These are phyloP conservation scores for Andrena praecox DNA, from an alignment of 2,888 invertebrate genomes.

Conservation along the genomic window DNA sequence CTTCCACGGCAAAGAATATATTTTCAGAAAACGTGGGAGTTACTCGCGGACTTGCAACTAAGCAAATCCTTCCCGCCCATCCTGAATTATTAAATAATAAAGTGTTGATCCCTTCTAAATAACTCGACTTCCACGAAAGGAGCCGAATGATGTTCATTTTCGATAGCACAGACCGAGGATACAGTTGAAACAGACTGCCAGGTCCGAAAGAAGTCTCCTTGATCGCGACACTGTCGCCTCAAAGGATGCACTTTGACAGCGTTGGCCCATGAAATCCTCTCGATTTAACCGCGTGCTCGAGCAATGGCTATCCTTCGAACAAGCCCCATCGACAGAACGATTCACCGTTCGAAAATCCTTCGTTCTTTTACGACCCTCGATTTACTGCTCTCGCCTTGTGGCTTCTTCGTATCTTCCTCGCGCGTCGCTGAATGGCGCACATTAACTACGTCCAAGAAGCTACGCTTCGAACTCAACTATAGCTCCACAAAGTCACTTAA, in stretches of 20 bases:
- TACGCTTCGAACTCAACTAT: not conserved
- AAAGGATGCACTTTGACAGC: not conserved
- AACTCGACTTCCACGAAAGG: too few relatives aligned
- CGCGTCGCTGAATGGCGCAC: constrained; percentile 41
- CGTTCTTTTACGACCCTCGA: constrained; percentile 39
- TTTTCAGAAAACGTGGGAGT: not conserved
- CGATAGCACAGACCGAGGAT: too few relatives aligned
- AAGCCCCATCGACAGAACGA: constrained; percentile 26
- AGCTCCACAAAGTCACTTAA: too few relatives aligned
- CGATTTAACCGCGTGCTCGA: constrained; percentile 21
- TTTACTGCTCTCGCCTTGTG: constrained; percentile 47
- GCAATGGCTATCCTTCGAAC: constrained; percentile 7
- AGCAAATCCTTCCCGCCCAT: not conserved
- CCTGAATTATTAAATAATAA: too few relatives aligned
- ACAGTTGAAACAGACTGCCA: too few relatives aligned
- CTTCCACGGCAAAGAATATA: not conserved
- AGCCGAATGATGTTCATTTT: too few relatives aligned
- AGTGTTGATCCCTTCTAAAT: too few relatives aligned
- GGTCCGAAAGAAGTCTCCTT: not conserved
- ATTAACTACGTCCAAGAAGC: constrained; percentile 42
- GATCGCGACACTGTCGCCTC: not conserved
- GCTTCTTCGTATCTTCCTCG: constrained; percentile 52
- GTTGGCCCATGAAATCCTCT: not conserved
- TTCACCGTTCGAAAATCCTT: constrained; percentile 37
- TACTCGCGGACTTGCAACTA: not conserved